Percentiles rank a stretch among this genome's conserved stretches.
phyloP scores from a whole-genome alignment of 2,113 vertebrate genomes.

The Pitta sordida region DNA sequence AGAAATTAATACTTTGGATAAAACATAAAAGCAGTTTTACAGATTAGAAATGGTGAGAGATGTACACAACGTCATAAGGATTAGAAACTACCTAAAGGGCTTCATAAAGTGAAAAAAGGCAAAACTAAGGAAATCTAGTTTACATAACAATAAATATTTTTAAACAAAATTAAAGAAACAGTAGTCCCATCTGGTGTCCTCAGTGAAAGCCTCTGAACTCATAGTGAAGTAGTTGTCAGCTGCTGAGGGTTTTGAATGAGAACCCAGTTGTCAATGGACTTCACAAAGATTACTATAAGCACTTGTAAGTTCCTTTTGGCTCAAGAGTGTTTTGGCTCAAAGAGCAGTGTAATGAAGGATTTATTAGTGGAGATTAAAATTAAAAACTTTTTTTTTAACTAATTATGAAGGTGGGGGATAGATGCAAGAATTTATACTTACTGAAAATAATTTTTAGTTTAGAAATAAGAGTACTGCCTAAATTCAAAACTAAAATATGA shows the following conservation, averaged over 20 bases:
- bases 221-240: background rate
- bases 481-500: background rate
- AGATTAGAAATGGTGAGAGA: background rate
- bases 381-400: too few relatives aligned
- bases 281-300: background rate
- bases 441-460: background rate
- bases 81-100: background rate
- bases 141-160: background rate
- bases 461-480: background rate
- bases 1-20: background rate
- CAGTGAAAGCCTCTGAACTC: background rate
- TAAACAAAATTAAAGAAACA: background rate
- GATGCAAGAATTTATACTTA: background rate
- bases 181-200: background rate
- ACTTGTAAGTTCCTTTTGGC: background rate
- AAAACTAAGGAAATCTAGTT: background rate
- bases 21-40: background rate
- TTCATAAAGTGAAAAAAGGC: background rate
- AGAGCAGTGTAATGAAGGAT: background rate
- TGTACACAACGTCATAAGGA: background rate
- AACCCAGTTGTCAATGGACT: background rate
- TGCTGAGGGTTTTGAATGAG: background rate
- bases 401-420: background rate
- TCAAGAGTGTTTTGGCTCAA: background rate
- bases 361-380: background rate